These are phyloP conservation scores for Pterophyllum scalare DNA, from an alignment of 2,113 vertebrate species.

Conservation along the genomic window DNA sequence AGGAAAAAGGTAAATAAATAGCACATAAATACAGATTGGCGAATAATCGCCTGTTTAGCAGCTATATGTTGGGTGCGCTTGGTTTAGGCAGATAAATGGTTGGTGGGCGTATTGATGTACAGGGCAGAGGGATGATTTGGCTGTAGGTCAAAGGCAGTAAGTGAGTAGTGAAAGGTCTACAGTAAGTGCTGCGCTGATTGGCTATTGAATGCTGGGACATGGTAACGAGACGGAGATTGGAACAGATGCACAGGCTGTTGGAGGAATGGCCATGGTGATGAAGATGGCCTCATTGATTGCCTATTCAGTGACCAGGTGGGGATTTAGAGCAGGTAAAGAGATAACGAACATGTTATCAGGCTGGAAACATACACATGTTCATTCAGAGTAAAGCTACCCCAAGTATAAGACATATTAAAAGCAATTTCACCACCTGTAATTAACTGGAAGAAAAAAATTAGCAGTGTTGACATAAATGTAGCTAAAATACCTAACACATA, in stretches of 20 bases:
- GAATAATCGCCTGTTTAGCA: neutral
- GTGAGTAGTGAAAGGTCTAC: neutral
- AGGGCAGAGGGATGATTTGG: neutral
- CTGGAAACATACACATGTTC: neutral
- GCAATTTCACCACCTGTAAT: neutral
- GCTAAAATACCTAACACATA: neutral
- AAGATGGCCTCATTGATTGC: slow-evolving; percentile 4
- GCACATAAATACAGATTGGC: neutral
- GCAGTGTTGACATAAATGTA: too few species aligned
- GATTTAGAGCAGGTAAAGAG: slow-evolving; percentile 2
- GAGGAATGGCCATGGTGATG: neutral
- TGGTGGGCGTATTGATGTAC: neutral
- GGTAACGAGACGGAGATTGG: slow-evolving; percentile 4
- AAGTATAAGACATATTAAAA: neutral
- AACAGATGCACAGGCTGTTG: slow-evolving; percentile 32
- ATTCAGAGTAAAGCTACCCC: neutral
- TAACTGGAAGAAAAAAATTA: neutral
- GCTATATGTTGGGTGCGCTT: neutral
- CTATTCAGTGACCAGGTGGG: slow-evolving; percentile 30
- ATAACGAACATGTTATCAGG: neutral
- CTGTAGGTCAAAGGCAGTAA: neutral
- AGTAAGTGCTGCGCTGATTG: slow-evolving; percentile 20
- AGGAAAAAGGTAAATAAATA: neutral
- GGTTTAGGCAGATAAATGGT: neutral
- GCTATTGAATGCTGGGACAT: slow-evolving; percentile 29